Evolutionary conservation across 2,113 vertebrate species (phyloP), one percentile per base, ranked within the genome.

Genomic region (Myxocyprinus asiaticus): DNA sequence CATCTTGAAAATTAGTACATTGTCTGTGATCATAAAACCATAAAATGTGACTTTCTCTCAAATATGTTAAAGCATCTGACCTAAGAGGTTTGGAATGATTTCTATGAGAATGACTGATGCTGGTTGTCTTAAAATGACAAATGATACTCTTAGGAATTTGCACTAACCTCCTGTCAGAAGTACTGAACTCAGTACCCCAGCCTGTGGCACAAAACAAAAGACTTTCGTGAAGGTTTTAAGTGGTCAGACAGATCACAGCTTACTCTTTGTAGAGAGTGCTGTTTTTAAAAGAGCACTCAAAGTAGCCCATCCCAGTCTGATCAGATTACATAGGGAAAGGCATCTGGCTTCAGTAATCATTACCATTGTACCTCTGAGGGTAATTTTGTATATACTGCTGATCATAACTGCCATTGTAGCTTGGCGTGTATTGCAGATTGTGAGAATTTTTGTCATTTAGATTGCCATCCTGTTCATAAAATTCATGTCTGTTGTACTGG

Each of bases 101-200:
- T 73, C 6, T 73, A 22, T 14, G 43, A 61, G 44, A 73, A 33
- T 33, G 22, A 33, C 22, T 1, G 22, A 73, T 61, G 71, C 43
- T 73, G 55, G 55, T 73, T 75, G 72, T 63, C 42, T 75, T 63
- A 75, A 59, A 75, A 51, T 75, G 72, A 75, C 47, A 75, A 75
- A 22, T 1, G 43, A 73, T 48, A 63, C 59, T 51, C 59, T 17
- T 75, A 58, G 44, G 72, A 75, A 51, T 44, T 50, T 11, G 59
- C 58, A 14, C 10, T 17, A 63, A 75, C 72, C 59, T 63, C 14
- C 15, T 58, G 22, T 33, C 22, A 75, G 11, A 63, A 10, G 45
- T 7, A 33, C 22, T 33, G 22, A 33, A 33, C 22, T 33, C 22
- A 33, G 22, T 33, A 33, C 22, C 22, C 22, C 22, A 33, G 1